Evolutionary conservation across 2,113 vertebrate genomes (phyloP).

Genomic region (Sander lucioperca): DNA sequence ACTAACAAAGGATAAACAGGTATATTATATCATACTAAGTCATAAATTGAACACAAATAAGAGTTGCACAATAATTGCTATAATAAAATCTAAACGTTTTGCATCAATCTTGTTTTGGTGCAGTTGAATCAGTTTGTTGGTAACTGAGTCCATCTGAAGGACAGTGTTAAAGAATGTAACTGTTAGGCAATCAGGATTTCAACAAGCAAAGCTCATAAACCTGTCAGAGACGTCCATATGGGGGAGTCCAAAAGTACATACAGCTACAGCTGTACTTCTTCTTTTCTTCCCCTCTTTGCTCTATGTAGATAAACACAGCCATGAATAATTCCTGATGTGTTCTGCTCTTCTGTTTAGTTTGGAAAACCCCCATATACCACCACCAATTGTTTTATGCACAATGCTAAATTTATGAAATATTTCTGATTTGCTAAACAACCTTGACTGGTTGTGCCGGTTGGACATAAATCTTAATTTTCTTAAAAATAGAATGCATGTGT

Average conservation of each 20-base stretch:
- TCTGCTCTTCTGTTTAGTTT: neutral
- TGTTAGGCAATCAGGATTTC: conserved; percentile 8
- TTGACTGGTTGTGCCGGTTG: neutral
- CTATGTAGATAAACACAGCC: neutral
- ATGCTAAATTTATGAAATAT: neutral
- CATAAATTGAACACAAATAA: neutral
- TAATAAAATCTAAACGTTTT: neutral
- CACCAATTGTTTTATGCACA: neutral
- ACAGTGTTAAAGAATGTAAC: neutral
- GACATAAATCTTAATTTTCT: neutral
- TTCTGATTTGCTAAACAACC: neutral
- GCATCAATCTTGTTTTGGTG: neutral
- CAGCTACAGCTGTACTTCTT: conserved; percentile 4
- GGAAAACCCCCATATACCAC: neutral
- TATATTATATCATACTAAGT: neutral
- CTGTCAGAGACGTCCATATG: neutral
- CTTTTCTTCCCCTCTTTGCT: neutral
- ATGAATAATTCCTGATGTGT: neutral
- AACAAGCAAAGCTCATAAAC: conserved; percentile 7
- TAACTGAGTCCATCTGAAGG: neutral
- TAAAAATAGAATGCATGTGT: neutral
- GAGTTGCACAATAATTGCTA: neutral
- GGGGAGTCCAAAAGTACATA: neutral
- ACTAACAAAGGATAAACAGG: neutral
- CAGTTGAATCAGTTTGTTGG: neutral